Evolutionary conservation across 2,888 invertebrate genomes (phyloP), one percentile per base, ranked within the genome.

Genomic region (Carabus problematicus): DNA sequence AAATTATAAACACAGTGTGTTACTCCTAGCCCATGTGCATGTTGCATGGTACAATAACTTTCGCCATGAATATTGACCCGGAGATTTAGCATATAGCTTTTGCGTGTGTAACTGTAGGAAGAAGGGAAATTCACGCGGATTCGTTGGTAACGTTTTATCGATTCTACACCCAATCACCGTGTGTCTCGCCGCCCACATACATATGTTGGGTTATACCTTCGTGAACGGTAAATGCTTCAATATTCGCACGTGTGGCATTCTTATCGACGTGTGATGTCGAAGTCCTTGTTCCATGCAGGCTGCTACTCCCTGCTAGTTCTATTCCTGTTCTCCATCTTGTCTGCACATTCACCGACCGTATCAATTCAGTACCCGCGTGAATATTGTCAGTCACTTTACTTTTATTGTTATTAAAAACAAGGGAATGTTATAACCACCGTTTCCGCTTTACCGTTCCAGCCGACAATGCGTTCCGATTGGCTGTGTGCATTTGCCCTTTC

Each of bases 391-490:
- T 67, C 67, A 60, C 67, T 67, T 67, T 60, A 60, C 67, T 67
- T 67, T 67, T 67, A 67, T 67, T 67, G 67, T 67, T 67, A 67
- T 67, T 67, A 67, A 67, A 60, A 67, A 60, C 67, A 67, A 67
- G 54, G 19, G 19, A 67, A 60, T 67, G 67, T 60, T 67, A 67
- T 67, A 60, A 29, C 60, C 60, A 43, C 11, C 19, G 45, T 52
- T 19, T 14, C 29, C 3, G 29, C 52, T 52, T 16, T 52, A 52
- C 16, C 64, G 42, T 55, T 64, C 14, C 42, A 18, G 18, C 29
- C 29, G 52, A 49, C 45, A 58, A 49, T 64, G 43, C 67, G 43
- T 67, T 60, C n/a, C 67, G 67, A 67, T 67, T 67, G 67, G 67
- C 60, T 66, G 54, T 63, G 63, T 41, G 63, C 54, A 41, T 40